Percentiles rank a stretch among this genome's conserved stretches.
phyloP scores from a whole-genome alignment of 2,888 invertebrate genomes.

The Drosophila meridiana region DNA sequence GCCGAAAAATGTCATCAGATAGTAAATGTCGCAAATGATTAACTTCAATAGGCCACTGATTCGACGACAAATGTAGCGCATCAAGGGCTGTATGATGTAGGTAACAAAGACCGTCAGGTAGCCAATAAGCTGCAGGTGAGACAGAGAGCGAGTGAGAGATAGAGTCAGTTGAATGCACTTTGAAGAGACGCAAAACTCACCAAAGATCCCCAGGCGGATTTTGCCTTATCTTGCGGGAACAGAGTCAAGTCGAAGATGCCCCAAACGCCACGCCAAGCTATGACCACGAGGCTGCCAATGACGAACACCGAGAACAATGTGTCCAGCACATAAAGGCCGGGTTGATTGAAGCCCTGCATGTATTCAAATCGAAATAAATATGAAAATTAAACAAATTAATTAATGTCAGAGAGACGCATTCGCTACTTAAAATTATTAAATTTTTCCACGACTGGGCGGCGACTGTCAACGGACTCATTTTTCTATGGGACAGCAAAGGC shows the following conservation, averaged over 20 bases:
- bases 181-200: constrained; percentile 86
- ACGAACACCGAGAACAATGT: constrained; percentile 94
- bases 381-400: background rate
- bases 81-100: constrained; percentile 90
- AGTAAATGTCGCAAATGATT: constrained; percentile 91
- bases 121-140: constrained; percentile 86
- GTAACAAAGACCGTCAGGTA: constrained; percentile 90
- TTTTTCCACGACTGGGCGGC: background rate
- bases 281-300: constrained; percentile 93
- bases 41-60: constrained; percentile 89
- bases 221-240: constrained; percentile 89
- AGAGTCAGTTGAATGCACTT: background rate
- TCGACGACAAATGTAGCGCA: constrained; percentile 89
- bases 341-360: constrained; percentile 89
- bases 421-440: background rate
- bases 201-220: constrained; percentile 92
- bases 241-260: constrained; percentile 92
- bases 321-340: constrained; percentile 91
- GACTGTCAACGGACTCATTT: background rate
- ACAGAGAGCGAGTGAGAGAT: background rate
- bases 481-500: background rate
- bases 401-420: background rate
- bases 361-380: background rate
- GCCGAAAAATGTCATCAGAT: constrained; percentile 91
- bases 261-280: constrained; percentile 96